phyloP scores from a whole-genome alignment of 37 sponge, comb jelly and placozoan genomes.

The Geodia barretti region DNA sequence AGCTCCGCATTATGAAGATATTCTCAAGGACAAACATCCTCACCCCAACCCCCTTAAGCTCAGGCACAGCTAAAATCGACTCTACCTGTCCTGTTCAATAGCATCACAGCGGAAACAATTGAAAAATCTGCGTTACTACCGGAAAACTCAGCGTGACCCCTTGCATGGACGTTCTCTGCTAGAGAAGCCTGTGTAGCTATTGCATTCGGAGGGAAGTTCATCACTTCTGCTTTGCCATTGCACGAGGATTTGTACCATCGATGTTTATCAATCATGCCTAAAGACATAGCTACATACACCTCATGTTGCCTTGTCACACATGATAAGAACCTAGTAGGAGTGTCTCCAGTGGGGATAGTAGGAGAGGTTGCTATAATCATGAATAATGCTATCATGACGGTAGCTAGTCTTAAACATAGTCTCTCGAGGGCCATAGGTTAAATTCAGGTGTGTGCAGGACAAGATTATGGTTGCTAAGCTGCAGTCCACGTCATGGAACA shows the following conservation, averaged over 20 bases:
- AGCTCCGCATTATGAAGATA: no score
- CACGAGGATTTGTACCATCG: constrained; percentile 43
- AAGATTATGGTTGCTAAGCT: constrained; percentile 38
- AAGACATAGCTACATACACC: constrained; percentile 3
- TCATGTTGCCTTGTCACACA: constrained; percentile 38
- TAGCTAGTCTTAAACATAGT: constrained; percentile 5
- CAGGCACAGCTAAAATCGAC: background rate
- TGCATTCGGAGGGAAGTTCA: constrained; percentile 24
- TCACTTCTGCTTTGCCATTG: constrained; percentile 44
- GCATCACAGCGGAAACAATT: constrained; percentile 31
- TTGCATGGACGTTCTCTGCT: constrained; percentile 23
- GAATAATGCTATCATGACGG: constrained; percentile 10
- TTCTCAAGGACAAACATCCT: no score
- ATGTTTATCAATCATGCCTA: constrained; percentile 37
- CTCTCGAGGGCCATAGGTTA: constrained; percentile 8
- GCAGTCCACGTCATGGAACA: constrained; percentile 30
- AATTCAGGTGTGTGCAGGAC: constrained; percentile 18
- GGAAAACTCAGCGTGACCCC: constrained; percentile 40
- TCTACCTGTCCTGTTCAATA: constrained; percentile 23
- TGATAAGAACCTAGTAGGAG: constrained; percentile 9
- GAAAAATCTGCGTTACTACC: constrained; percentile 12
- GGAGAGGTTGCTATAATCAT: constrained; percentile 1
- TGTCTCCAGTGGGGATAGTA: background rate
- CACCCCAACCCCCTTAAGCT: no score
- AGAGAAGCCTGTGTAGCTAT: constrained; percentile 50